Evolutionary conservation across 2,797 vertebrate genomes (phyloP).

Genomic region (Phoxinus dragarum): DNA sequence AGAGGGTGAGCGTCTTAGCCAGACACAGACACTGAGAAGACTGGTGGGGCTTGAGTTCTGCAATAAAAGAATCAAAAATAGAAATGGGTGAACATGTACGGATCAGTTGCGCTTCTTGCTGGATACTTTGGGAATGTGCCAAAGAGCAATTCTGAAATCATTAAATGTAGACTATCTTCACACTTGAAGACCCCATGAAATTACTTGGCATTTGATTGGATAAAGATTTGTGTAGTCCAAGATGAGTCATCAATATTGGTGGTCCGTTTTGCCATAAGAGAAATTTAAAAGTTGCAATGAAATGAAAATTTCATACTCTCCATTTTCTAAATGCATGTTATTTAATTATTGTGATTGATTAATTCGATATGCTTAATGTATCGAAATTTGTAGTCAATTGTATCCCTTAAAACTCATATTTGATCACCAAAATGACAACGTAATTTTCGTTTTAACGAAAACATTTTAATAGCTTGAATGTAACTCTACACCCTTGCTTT

Average conservation of each 20-base stretch:
- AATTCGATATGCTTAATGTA: too few species aligned
- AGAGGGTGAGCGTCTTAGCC: constrained; percentile 60
- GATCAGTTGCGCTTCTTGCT: too few species aligned
- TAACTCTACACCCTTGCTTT: too few species aligned
- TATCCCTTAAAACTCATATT: too few species aligned
- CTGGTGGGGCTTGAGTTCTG: not conserved
- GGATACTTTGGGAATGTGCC: not conserved
- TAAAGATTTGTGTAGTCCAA: too few species aligned
- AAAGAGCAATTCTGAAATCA: not conserved
- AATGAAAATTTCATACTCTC: too few species aligned
- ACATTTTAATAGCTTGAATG: too few species aligned
- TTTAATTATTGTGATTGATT: not conserved
- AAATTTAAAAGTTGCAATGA: not conserved
- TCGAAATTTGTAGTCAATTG: not conserved
- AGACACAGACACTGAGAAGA: not conserved
- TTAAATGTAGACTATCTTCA: not conserved
- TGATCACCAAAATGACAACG: too few species aligned
- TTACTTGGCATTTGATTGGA: not conserved
- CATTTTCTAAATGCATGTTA: not conserved
- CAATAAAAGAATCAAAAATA: not conserved
- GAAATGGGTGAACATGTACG: not conserved
- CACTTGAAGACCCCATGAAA: not conserved
- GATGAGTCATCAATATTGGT: not conserved
- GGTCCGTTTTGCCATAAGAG: not conserved
- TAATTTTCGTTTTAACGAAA: too few species aligned